Base-by-base conservation (phyloP, 2,888 invertebrate genomes). In the Limenitis camilla region DNA sequence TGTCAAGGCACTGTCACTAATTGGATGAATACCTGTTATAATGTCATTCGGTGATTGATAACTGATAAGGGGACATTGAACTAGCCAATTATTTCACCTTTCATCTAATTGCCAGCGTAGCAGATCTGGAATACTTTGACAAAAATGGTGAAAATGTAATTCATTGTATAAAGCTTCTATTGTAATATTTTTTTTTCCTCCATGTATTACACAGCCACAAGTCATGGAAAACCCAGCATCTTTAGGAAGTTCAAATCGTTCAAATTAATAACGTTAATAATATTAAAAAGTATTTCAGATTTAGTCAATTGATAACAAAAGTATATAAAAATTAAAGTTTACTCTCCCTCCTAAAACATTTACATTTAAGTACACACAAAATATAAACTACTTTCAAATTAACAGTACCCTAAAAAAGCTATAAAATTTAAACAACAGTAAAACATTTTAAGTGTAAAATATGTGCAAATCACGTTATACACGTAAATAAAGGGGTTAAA, bases 1-100 rank as follows among this genome's bases (percentile, higher is more conserved):
- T 49, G 49, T 49, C 55, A 55, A 55, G 55, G 55, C 35, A 44
- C 40, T 38, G 10, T 39, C 40, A 49, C 52, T 55, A 55, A 55
- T 55, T 55, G 55, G 55, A 55, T 52, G 55, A 46, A 45, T 19
- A 46, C 49, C 46, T 55, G 52, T 52, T 46, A 44, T 40, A 46
- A 33, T 46, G 46, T 49, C 46, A 11, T 46, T 51, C 45, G 52
- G 52, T 55, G 55, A 55, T 55, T 55, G 55, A 55, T 52, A 55
- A 49, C 49, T 40, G 55, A 55, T 55, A 55, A 52, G 39, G 11
- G 36, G 28, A 39, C 31, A 44, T 33, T 40, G 47, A 9, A 30
- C 11, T 40, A 19, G 30, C 40, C 44, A 41, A 41, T 53, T 49
- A 45, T 35, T 39, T 39, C 27, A 33, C 32, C 9, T 43, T 31